phyloP scores from a whole-genome alignment of 2,888 invertebrate genomes.

The Sympetrum striolatum region DNA sequence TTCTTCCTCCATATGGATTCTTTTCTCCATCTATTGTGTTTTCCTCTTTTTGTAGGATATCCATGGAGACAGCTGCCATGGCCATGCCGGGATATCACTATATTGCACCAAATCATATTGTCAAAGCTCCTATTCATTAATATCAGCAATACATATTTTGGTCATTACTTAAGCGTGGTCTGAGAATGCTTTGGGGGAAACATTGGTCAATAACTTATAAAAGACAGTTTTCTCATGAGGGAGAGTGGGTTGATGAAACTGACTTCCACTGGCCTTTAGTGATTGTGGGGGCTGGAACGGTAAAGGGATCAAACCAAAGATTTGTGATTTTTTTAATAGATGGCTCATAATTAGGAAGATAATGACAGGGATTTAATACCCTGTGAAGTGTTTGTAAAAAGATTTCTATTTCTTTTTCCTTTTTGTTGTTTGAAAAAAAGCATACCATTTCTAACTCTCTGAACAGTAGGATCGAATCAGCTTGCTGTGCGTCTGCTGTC shows the following conservation, averaged over 20 bases:
- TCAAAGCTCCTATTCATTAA: constrained; percentile 90
- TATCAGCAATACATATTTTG: constrained; percentile 38
- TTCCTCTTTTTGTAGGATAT: constrained; percentile 77
- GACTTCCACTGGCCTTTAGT: constrained; percentile 42
- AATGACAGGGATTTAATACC: constrained; percentile 33
- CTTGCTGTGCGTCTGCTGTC: constrained; percentile 26
- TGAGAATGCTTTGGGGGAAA: constrained; percentile 32
- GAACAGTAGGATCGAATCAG: constrained; percentile 36
- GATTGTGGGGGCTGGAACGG: constrained; percentile 59
- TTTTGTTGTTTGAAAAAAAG: constrained; percentile 35
- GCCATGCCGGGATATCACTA: constrained; percentile 91
- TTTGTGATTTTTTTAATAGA: constrained; percentile 70
- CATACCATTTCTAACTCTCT: constrained; percentile 32
- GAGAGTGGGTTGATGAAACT: constrained; percentile 27
- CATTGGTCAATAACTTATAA: constrained; percentile 44
- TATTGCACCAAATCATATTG: constrained; percentile 91
- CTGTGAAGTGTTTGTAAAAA: constrained; percentile 30
- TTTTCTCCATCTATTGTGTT: constrained; percentile 37
- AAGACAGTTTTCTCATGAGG: constrained; percentile 23
- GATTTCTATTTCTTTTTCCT: constrained; percentile 37
- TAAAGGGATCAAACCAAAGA: constrained; percentile 87
- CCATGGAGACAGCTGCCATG: constrained; percentile 92
- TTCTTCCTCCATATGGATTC: not conserved
- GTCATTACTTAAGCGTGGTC: constrained; percentile 20
- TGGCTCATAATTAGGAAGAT: constrained; percentile 40